Conservation (phyloP, 2,888 invertebrate species). For the Augiades crinisus region DNA sequence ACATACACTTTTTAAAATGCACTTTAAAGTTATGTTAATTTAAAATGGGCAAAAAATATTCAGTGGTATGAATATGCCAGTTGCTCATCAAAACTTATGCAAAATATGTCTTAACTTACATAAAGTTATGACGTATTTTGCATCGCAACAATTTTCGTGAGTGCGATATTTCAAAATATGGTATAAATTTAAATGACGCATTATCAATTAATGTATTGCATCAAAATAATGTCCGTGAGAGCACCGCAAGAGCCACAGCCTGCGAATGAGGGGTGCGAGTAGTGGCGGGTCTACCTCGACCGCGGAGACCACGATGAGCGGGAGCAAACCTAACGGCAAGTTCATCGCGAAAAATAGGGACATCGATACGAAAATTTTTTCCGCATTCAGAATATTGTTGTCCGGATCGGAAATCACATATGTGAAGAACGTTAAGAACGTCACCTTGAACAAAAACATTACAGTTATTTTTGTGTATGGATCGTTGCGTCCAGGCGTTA, state of each 20-base stretch:
- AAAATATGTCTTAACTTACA: too few species aligned
- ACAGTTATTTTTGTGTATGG: too few species aligned
- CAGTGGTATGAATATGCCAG: too few species aligned
- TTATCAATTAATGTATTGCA: background rate
- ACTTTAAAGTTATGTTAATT: too few species aligned
- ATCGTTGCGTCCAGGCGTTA: too few species aligned
- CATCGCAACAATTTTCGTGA: too few species aligned
- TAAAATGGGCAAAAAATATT: too few species aligned
- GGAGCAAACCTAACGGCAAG: constrained; percentile 91
- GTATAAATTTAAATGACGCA: background rate
- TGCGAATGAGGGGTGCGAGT: constrained; percentile 37
- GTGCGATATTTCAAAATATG: too few species aligned
- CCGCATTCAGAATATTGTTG: constrained; percentile 88
- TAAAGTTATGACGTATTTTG: too few species aligned
- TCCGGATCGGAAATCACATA: constrained; percentile 86
- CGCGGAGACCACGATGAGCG: constrained; percentile 86
- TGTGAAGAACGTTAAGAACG: constrained; percentile 91
- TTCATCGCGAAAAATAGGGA: constrained; percentile 93
- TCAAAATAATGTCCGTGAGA: constrained; percentile 18
- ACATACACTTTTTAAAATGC: too few species aligned
- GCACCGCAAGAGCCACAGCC: constrained; percentile 62
- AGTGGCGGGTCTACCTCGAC: constrained; percentile 85
- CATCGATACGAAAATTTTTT: constrained; percentile 93
- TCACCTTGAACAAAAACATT: constrained; percentile 82
- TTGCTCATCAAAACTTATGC: too few species aligned